These are phyloP conservation scores for Ryuthela nishihirai DNA, from an alignment of 2,888 invertebrate species.

Conservation along the genomic window DNA sequence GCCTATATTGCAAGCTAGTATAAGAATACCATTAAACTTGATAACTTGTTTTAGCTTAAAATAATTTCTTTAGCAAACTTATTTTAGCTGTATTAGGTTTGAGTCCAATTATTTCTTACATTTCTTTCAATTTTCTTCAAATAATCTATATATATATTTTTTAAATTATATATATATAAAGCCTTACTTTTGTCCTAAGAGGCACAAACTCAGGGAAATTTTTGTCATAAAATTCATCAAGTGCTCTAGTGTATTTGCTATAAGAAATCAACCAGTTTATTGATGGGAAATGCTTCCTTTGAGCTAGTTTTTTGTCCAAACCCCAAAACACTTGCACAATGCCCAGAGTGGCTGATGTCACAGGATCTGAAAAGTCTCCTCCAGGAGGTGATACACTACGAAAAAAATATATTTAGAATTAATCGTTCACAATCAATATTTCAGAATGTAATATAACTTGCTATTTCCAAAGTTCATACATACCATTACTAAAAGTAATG, in stretches of 20 bases:
- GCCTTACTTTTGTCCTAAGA: slow-evolving; percentile 80
- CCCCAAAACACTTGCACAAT: slow-evolving; percentile 94
- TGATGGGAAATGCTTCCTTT: slow-evolving; percentile 99
- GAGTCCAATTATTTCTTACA: too few relatives aligned
- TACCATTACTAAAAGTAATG: too few relatives aligned
- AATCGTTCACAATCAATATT: too few relatives aligned
- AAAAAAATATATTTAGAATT: too few relatives aligned
- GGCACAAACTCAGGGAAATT: slow-evolving; percentile 96
- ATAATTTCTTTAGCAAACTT: too few relatives aligned
- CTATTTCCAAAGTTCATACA: slow-evolving; percentile 1
- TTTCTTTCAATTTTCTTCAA: too few relatives aligned
- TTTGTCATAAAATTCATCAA: slow-evolving; percentile 99
- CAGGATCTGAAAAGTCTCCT: slow-evolving; percentile 99
- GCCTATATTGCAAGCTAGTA: too few relatives aligned
- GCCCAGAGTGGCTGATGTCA: slow-evolving; percentile 96
- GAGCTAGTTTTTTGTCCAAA: slow-evolving; percentile 96
- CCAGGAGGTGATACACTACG: slow-evolving; percentile 90
- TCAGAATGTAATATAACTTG: slow-evolving; percentile 2
- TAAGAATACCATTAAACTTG: too few relatives aligned
- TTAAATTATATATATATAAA: too few relatives aligned
- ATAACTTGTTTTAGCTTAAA: too few relatives aligned
- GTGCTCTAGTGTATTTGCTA: slow-evolving; percentile 96
- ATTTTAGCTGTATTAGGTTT: too few relatives aligned
- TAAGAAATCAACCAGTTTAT: slow-evolving; percentile 99
- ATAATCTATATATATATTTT: too few relatives aligned